Evolutionary conservation across 2,888 invertebrate genomes (phyloP).

Genomic region (Danaus chrysippus): DNA sequence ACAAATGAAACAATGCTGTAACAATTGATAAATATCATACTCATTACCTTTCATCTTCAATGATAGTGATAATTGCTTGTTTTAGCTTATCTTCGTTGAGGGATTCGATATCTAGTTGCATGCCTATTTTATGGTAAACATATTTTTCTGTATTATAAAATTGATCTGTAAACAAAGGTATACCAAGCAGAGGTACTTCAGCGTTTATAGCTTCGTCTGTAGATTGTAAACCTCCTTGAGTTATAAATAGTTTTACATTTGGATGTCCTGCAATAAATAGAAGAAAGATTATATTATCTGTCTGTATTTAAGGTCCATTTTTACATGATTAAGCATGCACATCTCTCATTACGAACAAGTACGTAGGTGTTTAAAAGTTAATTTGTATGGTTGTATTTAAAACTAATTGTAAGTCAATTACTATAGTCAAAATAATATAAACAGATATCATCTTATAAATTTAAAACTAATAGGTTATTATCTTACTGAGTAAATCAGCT

Average conservation of each 20-base stretch:
- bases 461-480: neutral
- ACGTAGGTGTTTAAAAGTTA: too few species aligned
- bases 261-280: conserved; percentile 45
- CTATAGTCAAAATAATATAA: too few species aligned
- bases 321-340: too few species aligned
- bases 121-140: conserved; percentile 42
- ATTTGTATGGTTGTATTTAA: too few species aligned
- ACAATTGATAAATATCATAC: neutral
- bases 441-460: conserved; percentile 33
- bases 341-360: too few species aligned
- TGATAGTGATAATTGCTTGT: conserved; percentile 36
- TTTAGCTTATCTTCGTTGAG: conserved; percentile 39
- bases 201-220: conserved; percentile 59
- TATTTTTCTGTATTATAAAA: conserved; percentile 48
- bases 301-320: too few species aligned
- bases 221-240: conserved; percentile 63
- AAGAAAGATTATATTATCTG: too few species aligned
- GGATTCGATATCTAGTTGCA: conserved; percentile 39
- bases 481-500: conserved; percentile 42
- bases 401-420: too few species aligned
- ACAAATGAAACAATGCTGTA: neutral
- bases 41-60: conserved; percentile 33
- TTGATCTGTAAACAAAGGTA: conserved; percentile 62
- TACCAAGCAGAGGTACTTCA: conserved; percentile 53
- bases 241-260: conserved; percentile 56